Conservation (phyloP, 2,888 invertebrate genomes). For the Maniola hyperantus region DNA sequence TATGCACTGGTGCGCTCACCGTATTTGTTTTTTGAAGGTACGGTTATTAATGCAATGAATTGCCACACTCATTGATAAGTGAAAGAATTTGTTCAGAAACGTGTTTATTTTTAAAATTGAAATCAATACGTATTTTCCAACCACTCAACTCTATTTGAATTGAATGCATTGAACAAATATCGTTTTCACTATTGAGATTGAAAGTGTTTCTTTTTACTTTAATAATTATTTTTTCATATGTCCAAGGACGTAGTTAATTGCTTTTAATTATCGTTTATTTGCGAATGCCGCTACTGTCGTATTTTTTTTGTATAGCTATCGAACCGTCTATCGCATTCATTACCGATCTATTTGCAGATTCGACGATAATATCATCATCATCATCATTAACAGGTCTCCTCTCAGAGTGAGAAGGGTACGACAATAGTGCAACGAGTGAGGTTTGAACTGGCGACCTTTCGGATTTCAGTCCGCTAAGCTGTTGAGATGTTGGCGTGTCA, state of each 20-base stretch:
- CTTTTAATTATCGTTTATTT: conserved; percentile 7
- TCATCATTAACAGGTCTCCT: too few relatives aligned
- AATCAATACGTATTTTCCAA: neutral
- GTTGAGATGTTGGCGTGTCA: too few relatives aligned
- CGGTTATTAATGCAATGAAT: too few relatives aligned
- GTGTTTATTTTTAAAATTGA: conserved; percentile 8
- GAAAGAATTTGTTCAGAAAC: too few relatives aligned
- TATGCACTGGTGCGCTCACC: too few relatives aligned
- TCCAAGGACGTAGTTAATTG: conserved; percentile 20
- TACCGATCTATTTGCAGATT: conserved; percentile 13
- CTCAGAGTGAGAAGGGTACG: too few relatives aligned
- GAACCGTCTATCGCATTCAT: conserved; percentile 8
- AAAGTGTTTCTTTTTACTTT: conserved; percentile 16
- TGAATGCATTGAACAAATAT: conserved; percentile 2
- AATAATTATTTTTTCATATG: conserved; percentile 3
- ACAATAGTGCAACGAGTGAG: too few relatives aligned
- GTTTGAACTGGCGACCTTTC: too few relatives aligned
- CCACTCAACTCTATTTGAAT: neutral
- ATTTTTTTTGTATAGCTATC: conserved; percentile 8
- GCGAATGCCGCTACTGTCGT: neutral
- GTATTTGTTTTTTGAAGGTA: too few relatives aligned
- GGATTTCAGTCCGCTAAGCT: too few relatives aligned
- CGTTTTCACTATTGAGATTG: conserved; percentile 4
- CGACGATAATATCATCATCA: neutral
- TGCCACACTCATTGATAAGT: neutral